A percentile compares a stretch with the other conserved stretches of the same genome.
Conservation (phyloP, 2,797 vertebrate species). For the Esox lucius region DNA sequence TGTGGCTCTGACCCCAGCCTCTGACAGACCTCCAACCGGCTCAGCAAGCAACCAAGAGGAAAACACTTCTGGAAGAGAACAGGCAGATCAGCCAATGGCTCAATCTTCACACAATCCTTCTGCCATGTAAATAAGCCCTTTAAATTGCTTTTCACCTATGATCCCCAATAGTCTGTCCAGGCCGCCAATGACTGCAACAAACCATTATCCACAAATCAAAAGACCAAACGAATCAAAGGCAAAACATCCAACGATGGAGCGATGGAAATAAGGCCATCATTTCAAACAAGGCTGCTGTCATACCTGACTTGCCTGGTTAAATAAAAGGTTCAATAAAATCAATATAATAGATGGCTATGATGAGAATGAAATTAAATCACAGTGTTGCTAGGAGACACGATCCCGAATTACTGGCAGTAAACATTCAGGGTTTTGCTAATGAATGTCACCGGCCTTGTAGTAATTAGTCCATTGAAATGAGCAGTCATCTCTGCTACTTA, state of each 20-base stretch:
- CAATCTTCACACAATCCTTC: background rate
- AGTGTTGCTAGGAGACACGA: constrained; percentile 47
- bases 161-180: background rate
- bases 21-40: background rate
- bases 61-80: background rate
- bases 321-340: background rate
- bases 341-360: background rate
- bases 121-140: constrained; percentile 8
- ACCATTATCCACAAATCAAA: background rate
- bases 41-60: background rate
- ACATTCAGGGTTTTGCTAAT: constrained; percentile 33
- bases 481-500: background rate
- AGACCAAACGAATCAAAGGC: background rate
- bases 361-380: constrained; percentile 13
- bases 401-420: constrained; percentile 8
- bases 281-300: background rate
- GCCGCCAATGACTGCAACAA: background rate
- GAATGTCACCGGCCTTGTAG: constrained; percentile 45
- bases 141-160: background rate
- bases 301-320: background rate
- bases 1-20: background rate
- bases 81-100: background rate
- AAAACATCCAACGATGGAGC: background rate
- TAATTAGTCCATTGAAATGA: constrained; percentile 41
- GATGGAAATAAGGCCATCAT: background rate